These are phyloP conservation scores for Microdon myrmicae DNA, from an alignment of 2,888 invertebrate species.

Conservation along the genomic window DNA sequence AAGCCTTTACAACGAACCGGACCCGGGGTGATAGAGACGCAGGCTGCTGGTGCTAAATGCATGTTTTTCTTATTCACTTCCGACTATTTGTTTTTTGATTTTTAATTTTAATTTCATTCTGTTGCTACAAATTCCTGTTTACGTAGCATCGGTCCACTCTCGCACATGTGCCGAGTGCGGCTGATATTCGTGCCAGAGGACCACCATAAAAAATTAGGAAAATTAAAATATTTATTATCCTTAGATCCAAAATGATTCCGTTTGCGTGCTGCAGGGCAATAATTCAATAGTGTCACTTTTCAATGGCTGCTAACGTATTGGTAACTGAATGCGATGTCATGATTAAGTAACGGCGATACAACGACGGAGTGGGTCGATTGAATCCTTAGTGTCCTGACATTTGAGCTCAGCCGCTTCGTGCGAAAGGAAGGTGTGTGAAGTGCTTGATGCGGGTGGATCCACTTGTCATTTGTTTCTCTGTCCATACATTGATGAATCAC, in stretches of 20 bases:
- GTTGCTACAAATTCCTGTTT: constrained; percentile 18
- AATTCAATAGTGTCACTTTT: constrained; percentile 19
- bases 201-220: constrained; percentile 28
- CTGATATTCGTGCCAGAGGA: constrained; percentile 22
- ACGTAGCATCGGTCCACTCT: no score
- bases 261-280: constrained; percentile 29
- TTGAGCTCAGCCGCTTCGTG: no score
- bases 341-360: no score
- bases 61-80: constrained; percentile 25
- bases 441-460: no score
- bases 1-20: constrained; percentile 11
- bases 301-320: constrained; percentile 12
- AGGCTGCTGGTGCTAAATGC: constrained; percentile 23
- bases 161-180: constrained; percentile 14
- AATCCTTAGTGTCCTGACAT: no score
- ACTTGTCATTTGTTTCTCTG: no score
- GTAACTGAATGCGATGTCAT: neutral
- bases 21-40: constrained; percentile 16
- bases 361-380: no score
- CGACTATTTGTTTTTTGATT: constrained; percentile 5
- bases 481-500: no score
- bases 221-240: constrained; percentile 36
- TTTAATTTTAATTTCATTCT: no score
- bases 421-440: no score
- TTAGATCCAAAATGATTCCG: constrained; percentile 11